These are phyloP conservation scores for Quadroppia sp. DNA, from an alignment of 2,888 invertebrate species.

Conservation along the genomic window DNA sequence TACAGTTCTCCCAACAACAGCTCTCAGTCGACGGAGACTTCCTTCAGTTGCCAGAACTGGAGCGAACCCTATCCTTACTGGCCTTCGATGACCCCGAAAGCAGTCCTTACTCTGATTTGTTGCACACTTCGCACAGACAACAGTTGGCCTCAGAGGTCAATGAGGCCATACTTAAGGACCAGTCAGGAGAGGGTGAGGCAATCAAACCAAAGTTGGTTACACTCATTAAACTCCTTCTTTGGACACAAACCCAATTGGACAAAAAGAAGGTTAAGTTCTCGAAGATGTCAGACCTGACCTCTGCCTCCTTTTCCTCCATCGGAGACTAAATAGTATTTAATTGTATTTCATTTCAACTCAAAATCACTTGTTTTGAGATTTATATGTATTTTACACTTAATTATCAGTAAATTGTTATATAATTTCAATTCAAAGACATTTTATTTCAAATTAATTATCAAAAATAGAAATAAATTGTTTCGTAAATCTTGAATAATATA, in stretches of 20 bases:
- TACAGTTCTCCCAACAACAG: conserved; percentile 83
- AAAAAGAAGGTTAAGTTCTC: conserved; percentile 92
- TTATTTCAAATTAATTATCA: too few species aligned
- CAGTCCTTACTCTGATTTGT: conserved; percentile 89
- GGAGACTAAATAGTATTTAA: neutral
- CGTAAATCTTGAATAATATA: too few species aligned
- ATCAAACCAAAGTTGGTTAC: conserved; percentile 87
- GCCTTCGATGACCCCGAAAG: conserved; percentile 94
- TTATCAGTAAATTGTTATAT: too few species aligned
- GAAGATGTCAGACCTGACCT: conserved; percentile 84
- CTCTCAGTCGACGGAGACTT: conserved; percentile 83
- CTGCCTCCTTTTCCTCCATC: conserved; percentile 40
- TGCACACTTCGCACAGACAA: conserved; percentile 89
- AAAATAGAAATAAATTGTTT: too few species aligned
- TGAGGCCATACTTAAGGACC: conserved; percentile 83
- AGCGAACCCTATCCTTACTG: conserved; percentile 85
- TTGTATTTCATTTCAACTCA: too few species aligned
- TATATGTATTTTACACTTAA: too few species aligned
- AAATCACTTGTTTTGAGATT: too few species aligned
- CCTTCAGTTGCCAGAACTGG: conserved; percentile 67
- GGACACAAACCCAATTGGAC: conserved; percentile 93
- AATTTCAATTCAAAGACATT: too few species aligned
- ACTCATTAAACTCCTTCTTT: conserved; percentile 82
- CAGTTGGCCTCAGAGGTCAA: conserved; percentile 94
- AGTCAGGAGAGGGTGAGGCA: conserved; percentile 77